Evolutionary conservation across 2,888 invertebrate genomes (phyloP), one percentile per base, ranked within the genome.

Genomic region (Papilio demoleus): DNA sequence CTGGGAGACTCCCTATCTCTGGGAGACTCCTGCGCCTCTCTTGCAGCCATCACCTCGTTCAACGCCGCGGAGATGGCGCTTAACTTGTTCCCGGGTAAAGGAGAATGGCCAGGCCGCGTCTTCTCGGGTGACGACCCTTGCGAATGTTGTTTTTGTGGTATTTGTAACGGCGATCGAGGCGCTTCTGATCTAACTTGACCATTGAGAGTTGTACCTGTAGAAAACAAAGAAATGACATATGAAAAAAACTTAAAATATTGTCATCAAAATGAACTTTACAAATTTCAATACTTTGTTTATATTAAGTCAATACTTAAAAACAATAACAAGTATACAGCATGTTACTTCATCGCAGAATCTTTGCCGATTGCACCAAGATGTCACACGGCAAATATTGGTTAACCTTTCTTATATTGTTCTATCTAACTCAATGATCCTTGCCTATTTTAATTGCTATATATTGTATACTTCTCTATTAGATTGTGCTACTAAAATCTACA

Each of bases 161-260:
- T 85, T 0, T 86, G 84, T 6, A 88, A 85, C 1, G 88, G 86
- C 72, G 79, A 87, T 64, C 87, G 79, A 0, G 90, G 89, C 0
- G 88, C 87, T 6, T 91, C 90, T 40, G 81, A 79, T 75, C 83
- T 88, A 47, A 86, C 80, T 80, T 89, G 89, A 12, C 92, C 89
- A 74, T 91, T 92, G 65, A 85, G 87, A 70, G 86, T 88, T 71
- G 86, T 79, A 70, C 86, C 90, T 90, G 76, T 1, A 27, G 65
- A 27, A n/a, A 59, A 47, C 27, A 19, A 22, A 22, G n/a, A 9
- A 17, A 42, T 42, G n/a, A n/a, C n/a, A n/a, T n/a, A n/a, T n/a
- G n/a, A 38, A 38, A 19, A 60, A 27, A 38, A 34, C 40, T 65
- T 64, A 53, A 42, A 60, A 60, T 38, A 63, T 14, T n/a, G 12